Evolutionary conservation across 2,113 vertebrate species (phyloP), one percentile per base, ranked within the genome.

Genomic region (Boleophthalmus pectinirostris): DNA sequence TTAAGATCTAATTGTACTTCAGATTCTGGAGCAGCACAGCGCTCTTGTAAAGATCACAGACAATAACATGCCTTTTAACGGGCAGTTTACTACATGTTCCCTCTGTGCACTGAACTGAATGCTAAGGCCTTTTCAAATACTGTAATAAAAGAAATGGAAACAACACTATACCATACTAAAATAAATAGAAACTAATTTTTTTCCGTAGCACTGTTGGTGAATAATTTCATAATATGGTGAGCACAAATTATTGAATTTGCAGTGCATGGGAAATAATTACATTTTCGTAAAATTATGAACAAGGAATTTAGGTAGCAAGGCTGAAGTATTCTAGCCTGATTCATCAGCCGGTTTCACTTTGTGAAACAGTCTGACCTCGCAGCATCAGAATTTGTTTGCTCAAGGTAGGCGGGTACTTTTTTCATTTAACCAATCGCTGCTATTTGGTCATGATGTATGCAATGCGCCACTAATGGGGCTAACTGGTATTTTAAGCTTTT

Each of bases 1-100:
- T 91, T 90, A 91, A 88, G 83, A 82, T 74, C 84, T 89, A 91
- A 93, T 91, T 92, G 90, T 82, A 73, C 85, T 83, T 74, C 73
- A 83, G 88, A 89, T 91, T 87, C 88, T 75, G 18, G 68, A 77
- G 68, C 72, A 24, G 67, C 72, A 86, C 80, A 54, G 51, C 14
- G 66, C 76, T 1, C 43, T 45, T 51, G 67, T 56, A 71, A 80
- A 80, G 80, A 68, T 75, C 18, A 53, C 68, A 49, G 25, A 53
- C 53, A 64, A 56, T 73, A 71, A 82, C 56, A n/a, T 47, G 81
- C 63, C 72, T 69, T 73, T 84, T 61, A 49, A 63, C 58, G 65
- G 63, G 20, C 43, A 33, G 14, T 16, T 69, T 46, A 38, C 25
- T 54, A 66, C 51, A 15, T 16, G 9, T 29, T 43, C 38, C 10